These are phyloP conservation scores for Phasianus colchicus DNA, from an alignment of 2,113 vertebrate species.

Conservation along the genomic window DNA sequence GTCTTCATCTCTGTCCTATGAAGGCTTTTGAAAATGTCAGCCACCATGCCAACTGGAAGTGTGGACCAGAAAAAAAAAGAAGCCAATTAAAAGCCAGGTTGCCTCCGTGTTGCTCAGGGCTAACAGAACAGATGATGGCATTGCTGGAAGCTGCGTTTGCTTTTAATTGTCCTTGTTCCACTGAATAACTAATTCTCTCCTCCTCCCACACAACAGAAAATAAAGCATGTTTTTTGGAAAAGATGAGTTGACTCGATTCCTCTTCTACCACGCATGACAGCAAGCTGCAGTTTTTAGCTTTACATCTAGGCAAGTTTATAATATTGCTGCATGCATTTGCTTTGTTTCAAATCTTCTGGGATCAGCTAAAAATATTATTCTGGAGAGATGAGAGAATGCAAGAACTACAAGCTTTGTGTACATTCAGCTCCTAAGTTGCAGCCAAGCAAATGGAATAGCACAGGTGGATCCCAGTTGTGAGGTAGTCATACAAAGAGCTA, in stretches of 20 bases:
- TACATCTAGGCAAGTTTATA: slow-evolving; percentile 58
- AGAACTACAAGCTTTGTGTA: neutral
- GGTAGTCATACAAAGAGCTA: neutral
- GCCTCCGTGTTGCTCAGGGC: neutral
- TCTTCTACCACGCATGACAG: slow-evolving; percentile 44
- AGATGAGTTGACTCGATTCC: slow-evolving; percentile 51
- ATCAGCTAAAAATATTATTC: slow-evolving; percentile 40
- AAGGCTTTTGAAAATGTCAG: neutral
- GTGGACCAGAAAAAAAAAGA: neutral
- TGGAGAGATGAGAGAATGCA: neutral
- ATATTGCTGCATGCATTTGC: neutral
- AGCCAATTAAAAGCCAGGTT: neutral
- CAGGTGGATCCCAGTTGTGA: neutral
- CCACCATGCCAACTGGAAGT: neutral
- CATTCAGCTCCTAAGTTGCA: neutral
- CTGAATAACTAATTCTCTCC: slow-evolving; percentile 58
- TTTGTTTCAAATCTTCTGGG: slow-evolving; percentile 34
- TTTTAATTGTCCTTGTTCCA: slow-evolving; percentile 59
- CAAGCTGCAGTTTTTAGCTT: slow-evolving; percentile 62
- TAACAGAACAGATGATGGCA: slow-evolving; percentile 40
- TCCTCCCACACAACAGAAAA: slow-evolving; percentile 40
- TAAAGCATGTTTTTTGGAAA: slow-evolving; percentile 32
- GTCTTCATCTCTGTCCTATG: accelerated
- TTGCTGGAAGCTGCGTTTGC: slow-evolving; percentile 21
- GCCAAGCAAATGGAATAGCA: neutral